phyloP scores from a whole-genome alignment of 2,888 invertebrate genomes.

The Odontocolon sp. region DNA sequence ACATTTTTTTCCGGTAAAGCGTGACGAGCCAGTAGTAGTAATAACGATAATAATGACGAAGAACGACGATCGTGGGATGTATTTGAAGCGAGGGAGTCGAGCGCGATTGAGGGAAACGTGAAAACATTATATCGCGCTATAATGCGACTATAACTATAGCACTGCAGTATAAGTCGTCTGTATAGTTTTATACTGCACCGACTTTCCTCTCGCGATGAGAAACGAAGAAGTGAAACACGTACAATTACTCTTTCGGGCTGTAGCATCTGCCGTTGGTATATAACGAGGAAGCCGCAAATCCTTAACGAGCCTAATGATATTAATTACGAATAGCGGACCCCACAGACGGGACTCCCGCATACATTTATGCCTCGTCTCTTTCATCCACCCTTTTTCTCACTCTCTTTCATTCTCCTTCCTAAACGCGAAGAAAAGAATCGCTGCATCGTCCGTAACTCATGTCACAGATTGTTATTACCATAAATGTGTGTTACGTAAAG shows the following conservation, averaged over 20 bases:
- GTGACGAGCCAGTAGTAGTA: slow-evolving; percentile 28
- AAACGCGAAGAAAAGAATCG: slow-evolving; percentile 17
- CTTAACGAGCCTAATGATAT: slow-evolving; percentile 69
- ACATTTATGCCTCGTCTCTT: neutral
- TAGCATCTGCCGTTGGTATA: slow-evolving; percentile 8
- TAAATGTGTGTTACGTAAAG: slow-evolving; percentile 40
- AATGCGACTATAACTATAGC: neutral
- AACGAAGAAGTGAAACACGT: slow-evolving; percentile 8
- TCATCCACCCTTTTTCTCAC: too few relatives aligned
- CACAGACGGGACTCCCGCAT: slow-evolving; percentile 19
- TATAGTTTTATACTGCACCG: slow-evolving; percentile 4
- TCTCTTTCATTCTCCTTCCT: slow-evolving; percentile 11
- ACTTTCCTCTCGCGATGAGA: slow-evolving; percentile 2
- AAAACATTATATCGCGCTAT: neutral
- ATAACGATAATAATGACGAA: slow-evolving; percentile 32
- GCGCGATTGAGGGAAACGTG: slow-evolving; percentile 31
- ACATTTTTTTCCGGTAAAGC: neutral
- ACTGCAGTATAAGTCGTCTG: neutral
- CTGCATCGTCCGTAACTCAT: neutral
- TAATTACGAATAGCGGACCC: slow-evolving; percentile 68
- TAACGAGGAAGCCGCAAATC: slow-evolving; percentile 62
- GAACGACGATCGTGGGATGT: slow-evolving; percentile 34
- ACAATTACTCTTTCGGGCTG: slow-evolving; percentile 32
- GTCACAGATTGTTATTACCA: neutral
- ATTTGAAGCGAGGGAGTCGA: slow-evolving; percentile 13